Conservation (phyloP, 2,797 vertebrate species). For the Smutsia temminckii region DNA sequence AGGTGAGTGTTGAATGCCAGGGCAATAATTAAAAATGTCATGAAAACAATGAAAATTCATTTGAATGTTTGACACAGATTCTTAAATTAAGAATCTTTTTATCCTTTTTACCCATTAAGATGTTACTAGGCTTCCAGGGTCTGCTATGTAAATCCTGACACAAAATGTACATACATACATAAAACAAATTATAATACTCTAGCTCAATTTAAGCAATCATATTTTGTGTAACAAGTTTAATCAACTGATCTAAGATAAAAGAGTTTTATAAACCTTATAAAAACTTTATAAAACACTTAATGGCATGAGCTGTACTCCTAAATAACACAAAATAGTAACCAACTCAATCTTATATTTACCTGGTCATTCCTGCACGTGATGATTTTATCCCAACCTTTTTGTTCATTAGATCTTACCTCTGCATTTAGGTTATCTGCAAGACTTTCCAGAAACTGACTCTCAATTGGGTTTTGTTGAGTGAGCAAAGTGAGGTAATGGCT, state of each 20-base stretch:
- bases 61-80: neutral
- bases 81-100: constrained; percentile 17
- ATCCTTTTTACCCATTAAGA: neutral
- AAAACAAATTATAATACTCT: neutral
- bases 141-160: constrained; percentile 19
- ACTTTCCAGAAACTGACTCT: constrained; percentile 96
- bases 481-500: constrained; percentile 98
- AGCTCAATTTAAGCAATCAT: constrained; percentile 1
- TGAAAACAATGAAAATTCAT: neutral
- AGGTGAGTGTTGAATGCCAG: neutral
- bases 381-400: neutral
- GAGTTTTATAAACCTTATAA: constrained; percentile 4
- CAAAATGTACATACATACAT: neutral
- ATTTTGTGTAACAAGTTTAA: constrained; percentile 29
- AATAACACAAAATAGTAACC: constrained; percentile 16
- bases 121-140: neutral
- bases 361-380: neutral
- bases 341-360: neutral
- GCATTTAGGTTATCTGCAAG: constrained; percentile 98
- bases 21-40: neutral
- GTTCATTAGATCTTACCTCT: constrained; percentile 89
- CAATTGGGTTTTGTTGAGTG: constrained; percentile 98
- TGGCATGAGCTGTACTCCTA: neutral
- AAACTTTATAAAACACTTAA: neutral
- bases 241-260: constrained; percentile 11